These are phyloP conservation scores for Paralichthys olivaceus DNA, from an alignment of 2,113 vertebrate species.

Conservation along the genomic window DNA sequence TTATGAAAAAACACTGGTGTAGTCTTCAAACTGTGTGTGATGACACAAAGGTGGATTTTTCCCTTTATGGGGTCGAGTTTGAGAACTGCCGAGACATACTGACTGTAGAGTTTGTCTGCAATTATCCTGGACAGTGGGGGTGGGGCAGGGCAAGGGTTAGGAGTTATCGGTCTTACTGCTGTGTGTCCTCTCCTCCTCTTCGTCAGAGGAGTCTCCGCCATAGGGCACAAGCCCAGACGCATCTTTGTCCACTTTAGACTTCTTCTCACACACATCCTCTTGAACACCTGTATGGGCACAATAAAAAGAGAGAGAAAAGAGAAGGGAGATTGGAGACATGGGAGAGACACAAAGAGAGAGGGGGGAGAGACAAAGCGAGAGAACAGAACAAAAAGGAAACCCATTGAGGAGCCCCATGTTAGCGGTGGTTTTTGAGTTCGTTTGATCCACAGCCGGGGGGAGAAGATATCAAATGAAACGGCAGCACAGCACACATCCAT, in stretches of 20 bases:
- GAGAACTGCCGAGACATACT: slow-evolving; percentile 16
- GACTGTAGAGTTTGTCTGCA: slow-evolving; percentile 38
- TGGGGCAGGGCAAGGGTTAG: slow-evolving; percentile 53
- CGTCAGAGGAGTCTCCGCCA: slow-evolving; percentile 83
- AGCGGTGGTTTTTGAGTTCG: slow-evolving; percentile 73
- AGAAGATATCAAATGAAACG: slow-evolving; percentile 71
- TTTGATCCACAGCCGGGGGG: slow-evolving; percentile 74
- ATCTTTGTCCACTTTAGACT: slow-evolving; percentile 64
- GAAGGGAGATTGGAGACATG: slow-evolving; percentile 21
- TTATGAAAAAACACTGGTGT: slow-evolving; percentile 18
- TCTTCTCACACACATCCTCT: slow-evolving; percentile 68
- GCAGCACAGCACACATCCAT: slow-evolving; percentile 76
- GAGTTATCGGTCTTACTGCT: slow-evolving; percentile 78
- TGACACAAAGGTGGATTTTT: slow-evolving; percentile 52
- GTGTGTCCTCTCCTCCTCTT: slow-evolving; percentile 82
- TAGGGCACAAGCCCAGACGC: slow-evolving; percentile 81
- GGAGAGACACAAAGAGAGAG: neutral
- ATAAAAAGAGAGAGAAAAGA: slow-evolving; percentile 28
- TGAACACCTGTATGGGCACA: slow-evolving; percentile 65
- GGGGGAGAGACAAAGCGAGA: slow-evolving; percentile 20
- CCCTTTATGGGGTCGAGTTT: slow-evolving; percentile 36
- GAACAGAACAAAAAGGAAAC: slow-evolving; percentile 54
- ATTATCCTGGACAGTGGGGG: slow-evolving; percentile 44
- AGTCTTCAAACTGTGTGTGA: slow-evolving; percentile 11
- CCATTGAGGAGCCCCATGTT: slow-evolving; percentile 76